These are phyloP conservation scores for Poecilobothrus nobilitatus DNA, from an alignment of 2,888 invertebrate species.

Conservation along the genomic window DNA sequence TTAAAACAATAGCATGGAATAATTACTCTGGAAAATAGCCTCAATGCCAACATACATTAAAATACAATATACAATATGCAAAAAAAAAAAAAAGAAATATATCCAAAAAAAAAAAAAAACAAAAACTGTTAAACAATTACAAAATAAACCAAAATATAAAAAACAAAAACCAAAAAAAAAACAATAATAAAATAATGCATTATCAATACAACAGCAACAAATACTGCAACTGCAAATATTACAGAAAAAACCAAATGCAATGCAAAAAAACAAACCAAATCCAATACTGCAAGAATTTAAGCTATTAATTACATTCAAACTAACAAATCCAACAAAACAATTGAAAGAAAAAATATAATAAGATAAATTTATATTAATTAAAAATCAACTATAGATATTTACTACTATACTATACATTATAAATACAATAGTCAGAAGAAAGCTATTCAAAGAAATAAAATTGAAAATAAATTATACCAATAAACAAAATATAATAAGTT, in stretches of 20 bases:
- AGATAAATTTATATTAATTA: background rate
- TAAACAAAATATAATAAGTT: background rate
- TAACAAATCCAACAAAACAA: background rate
- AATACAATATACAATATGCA: background rate
- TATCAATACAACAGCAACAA: background rate
- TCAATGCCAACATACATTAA: background rate
- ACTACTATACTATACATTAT: background rate
- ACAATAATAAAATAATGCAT: background rate
- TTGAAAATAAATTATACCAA: background rate
- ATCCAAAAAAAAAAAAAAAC: background rate
- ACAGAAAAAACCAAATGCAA: too few species aligned
- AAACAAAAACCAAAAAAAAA: background rate
- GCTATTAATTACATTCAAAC: too few species aligned
- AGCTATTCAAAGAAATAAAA: background rate
- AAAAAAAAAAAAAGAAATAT: background rate
- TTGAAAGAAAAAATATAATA: background rate
- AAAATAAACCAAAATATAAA: background rate
- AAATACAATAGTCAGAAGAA: constrained; percentile 1
- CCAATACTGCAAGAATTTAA: too few species aligned
- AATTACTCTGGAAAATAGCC: constrained; percentile 8
- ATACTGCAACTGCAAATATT: too few species aligned
- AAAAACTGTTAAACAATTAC: background rate
- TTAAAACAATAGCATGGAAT: background rate
- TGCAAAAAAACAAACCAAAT: too few species aligned
- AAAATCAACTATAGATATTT: too few species aligned